Evolutionary conservation across 2,797 vertebrate genomes (phyloP).

Genomic region (Lacerta bilineata): DNA sequence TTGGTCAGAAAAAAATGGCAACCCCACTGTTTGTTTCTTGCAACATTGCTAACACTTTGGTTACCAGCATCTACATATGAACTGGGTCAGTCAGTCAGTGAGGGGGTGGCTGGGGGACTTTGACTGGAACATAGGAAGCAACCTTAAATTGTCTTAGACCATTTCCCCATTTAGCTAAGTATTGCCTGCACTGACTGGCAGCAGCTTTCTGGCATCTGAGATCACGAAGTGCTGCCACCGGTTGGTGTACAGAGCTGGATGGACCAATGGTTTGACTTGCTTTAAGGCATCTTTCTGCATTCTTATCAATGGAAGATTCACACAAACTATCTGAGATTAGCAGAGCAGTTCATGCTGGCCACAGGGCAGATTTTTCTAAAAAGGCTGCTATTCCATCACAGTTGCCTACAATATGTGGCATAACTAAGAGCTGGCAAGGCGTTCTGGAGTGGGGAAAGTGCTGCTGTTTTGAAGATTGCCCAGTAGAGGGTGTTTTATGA

Average conservation of each 20-base stretch:
- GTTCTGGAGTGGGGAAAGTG: neutral
- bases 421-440: neutral
- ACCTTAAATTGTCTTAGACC: neutral
- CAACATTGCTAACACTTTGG: neutral
- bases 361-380: neutral
- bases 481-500: constrained; percentile 56
- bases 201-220: neutral
- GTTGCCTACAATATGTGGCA: neutral
- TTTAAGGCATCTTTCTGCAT: neutral
- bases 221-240: neutral
- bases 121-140: neutral
- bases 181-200: neutral
- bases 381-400: no score
- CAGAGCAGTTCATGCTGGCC: neutral
- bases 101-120: neutral
- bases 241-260: neutral
- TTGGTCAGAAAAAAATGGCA: neutral
- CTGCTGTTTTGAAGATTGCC: neutral
- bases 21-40: neutral
- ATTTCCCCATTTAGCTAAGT: neutral
- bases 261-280: neutral
- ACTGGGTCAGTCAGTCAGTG: neutral
- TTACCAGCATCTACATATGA: neutral
- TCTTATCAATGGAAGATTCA: neutral
- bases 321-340: neutral